A percentile compares a stretch with the other conserved stretches of the same genome.
Conservation (phyloP, 2,113 vertebrate genomes). For the Cyanoliseus patagonus region DNA sequence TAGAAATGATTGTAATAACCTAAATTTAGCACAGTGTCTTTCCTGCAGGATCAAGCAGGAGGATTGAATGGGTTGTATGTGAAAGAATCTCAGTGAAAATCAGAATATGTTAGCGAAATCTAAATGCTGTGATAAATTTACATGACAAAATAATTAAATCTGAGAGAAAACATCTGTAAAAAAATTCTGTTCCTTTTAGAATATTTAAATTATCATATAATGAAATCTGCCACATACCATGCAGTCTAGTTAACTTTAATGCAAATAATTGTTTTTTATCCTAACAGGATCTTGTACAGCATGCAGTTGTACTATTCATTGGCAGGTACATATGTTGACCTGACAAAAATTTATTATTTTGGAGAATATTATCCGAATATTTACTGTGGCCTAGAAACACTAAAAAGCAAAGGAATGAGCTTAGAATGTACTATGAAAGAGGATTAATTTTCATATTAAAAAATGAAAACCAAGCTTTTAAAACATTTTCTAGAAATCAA, state of each 20-base stretch:
- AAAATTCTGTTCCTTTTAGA: neutral
- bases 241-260: neutral
- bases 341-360: neutral
- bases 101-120: neutral
- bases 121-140: conserved; percentile 6
- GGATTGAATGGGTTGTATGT: conserved; percentile 36
- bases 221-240: neutral
- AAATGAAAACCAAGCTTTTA: neutral
- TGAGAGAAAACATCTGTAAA: neutral
- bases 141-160: neutral
- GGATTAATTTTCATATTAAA: neutral
- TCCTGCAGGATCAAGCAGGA: conserved; percentile 57
- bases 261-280: neutral
- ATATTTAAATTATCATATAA: neutral
- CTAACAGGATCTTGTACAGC: neutral
- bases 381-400: neutral
- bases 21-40: conserved; percentile 65
- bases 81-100: conserved; percentile 35
- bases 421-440: neutral
- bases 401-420: neutral
- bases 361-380: neutral
- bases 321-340: neutral
- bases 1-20: conserved; percentile 71
- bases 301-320: neutral
- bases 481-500: neutral